Evolutionary conservation across 2,797 vertebrate species (phyloP).

Genomic region (Thalassophryne amazonica): DNA sequence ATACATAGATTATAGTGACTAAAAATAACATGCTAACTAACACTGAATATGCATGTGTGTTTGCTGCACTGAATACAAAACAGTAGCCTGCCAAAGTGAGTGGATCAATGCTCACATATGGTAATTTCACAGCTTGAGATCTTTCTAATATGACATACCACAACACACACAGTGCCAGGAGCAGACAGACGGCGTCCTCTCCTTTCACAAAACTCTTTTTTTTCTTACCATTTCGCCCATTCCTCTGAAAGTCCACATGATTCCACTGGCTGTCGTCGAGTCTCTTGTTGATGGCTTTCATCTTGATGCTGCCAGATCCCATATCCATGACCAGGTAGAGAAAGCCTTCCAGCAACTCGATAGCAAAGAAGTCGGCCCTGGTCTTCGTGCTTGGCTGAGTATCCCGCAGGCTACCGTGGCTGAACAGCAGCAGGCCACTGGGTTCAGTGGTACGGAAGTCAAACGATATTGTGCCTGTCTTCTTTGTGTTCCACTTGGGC

Average conservation of each 20-base stretch:
- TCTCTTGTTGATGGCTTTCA: constrained; percentile 85
- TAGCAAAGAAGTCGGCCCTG: constrained; percentile 87
- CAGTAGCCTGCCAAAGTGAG: constrained; percentile 21
- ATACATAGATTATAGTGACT: constrained; percentile 44
- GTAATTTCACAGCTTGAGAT: constrained; percentile 47
- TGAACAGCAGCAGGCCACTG: constrained; percentile 88
- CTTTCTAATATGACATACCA: constrained; percentile 31
- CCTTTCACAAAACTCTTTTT: constrained; percentile 15
- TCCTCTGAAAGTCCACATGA: constrained; percentile 93
- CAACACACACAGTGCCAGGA: constrained; percentile 19
- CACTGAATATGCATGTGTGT: constrained; percentile 39
- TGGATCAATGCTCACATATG: constrained; percentile 35
- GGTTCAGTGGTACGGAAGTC: constrained; percentile 93
- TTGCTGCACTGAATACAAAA: constrained; percentile 30
- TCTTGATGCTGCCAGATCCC: constrained; percentile 90
- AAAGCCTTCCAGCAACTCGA: constrained; percentile 90
- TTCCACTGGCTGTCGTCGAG: constrained; percentile 93
- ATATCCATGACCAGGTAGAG: constrained; percentile 92
- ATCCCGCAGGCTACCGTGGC: constrained; percentile 81
- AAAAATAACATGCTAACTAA: constrained; percentile 61
- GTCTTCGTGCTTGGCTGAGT: constrained; percentile 63
- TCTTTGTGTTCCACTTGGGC: constrained; percentile 88
- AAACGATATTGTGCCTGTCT: constrained; percentile 89
- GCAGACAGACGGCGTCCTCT: constrained; percentile 20
- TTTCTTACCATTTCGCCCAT: constrained; percentile 85